Evolutionary conservation across 1,140 invertebrate genomes (phyloP).

Genomic region (Drosophila sucinea): DNA sequence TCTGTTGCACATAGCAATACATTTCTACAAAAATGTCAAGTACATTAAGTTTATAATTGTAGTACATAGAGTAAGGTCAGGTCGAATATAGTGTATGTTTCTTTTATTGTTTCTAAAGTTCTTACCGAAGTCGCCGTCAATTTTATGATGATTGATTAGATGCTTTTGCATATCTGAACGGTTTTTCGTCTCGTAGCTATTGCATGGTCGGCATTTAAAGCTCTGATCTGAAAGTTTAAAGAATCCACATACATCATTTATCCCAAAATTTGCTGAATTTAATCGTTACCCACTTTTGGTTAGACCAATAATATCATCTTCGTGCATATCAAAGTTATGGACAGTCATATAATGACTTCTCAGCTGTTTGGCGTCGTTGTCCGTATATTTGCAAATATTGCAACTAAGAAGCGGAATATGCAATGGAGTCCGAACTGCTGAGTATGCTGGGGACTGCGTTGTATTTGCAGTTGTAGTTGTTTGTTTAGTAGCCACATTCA

Average conservation of each 20-base stretch:
- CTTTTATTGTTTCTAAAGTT: background rate
- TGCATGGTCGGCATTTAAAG: slow-evolving; percentile 70
- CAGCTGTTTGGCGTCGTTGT: slow-evolving; percentile 62
- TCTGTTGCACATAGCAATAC: slow-evolving; percentile 70
- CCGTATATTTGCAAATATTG: slow-evolving; percentile 61
- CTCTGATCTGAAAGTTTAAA: slow-evolving; percentile 52
- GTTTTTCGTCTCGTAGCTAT: slow-evolving; percentile 58
- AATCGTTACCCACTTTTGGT: slow-evolving; percentile 53
- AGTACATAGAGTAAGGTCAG: no score
- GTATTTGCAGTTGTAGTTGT: background rate
- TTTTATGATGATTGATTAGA: slow-evolving; percentile 67
- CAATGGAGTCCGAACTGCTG: slow-evolving; percentile 25
- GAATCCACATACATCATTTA: background rate
- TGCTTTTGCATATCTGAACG: slow-evolving; percentile 64
- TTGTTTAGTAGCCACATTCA: background rate
- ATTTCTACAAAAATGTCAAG: slow-evolving; percentile 45
- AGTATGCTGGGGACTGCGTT: background rate
- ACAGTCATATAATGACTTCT: slow-evolving; percentile 61
- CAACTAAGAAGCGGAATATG: slow-evolving; percentile 61
- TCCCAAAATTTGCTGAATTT: background rate
- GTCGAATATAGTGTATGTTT: no score
- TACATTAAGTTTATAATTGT: no score
- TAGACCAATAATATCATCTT: slow-evolving; percentile 68
- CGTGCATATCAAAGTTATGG: slow-evolving; percentile 58
- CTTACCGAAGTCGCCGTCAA: slow-evolving; percentile 71